Base-by-base conservation (phyloP, 2,113 vertebrate species). In the Cryptotis parvus region DNA sequence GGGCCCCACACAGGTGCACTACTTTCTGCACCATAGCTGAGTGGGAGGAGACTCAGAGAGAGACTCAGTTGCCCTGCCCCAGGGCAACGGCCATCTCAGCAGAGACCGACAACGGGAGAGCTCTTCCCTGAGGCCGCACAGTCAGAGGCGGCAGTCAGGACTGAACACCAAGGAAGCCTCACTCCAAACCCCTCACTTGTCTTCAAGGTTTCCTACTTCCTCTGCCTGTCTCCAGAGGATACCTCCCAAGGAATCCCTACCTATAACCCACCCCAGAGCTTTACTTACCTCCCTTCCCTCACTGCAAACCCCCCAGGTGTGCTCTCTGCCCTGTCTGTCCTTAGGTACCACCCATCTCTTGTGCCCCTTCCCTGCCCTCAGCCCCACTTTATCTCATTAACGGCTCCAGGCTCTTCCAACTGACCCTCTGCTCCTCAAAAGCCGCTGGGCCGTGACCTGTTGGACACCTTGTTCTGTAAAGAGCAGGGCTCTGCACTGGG, bases 361-460 rank as follows among this genome's bases (percentile, higher is more conserved):
- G n/a, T 7, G 2, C 43, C n/a, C 31, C 45, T 66, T 74, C 66
- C 75, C 58, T 68, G 33, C 45, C 31, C 10, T 49, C 24, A 68
- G 52, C 9, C 80, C 9, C 45, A 41, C 52, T 35, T 52, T 52
- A 33, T 39, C 18, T 27, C 1, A 6, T 18, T 43, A 35, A 29
- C 63, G 11, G 72, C 16, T 65, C 2, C 29, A 49, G 0, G 77
- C 92, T n/a, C 92, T n/a, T 73, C 52, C 6, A 0, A 11, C 61
- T 43, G 2, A 1, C 65, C 65, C 65, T 68, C 14, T n/a, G 14
- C n/a, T 69, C n/a, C 45, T 43, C 37, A 15, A 1, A 4, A 61
- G 14, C 9, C 63, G 4, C 0, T 0, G 39, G 35, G 22, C 33
- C 27, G 63, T 14, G 15, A 29, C 11, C 7, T 0, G 29, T 4